These are phyloP conservation scores for Eubasilissa splendida DNA, from an alignment of 2,888 invertebrate species.

Conservation along the genomic window DNA sequence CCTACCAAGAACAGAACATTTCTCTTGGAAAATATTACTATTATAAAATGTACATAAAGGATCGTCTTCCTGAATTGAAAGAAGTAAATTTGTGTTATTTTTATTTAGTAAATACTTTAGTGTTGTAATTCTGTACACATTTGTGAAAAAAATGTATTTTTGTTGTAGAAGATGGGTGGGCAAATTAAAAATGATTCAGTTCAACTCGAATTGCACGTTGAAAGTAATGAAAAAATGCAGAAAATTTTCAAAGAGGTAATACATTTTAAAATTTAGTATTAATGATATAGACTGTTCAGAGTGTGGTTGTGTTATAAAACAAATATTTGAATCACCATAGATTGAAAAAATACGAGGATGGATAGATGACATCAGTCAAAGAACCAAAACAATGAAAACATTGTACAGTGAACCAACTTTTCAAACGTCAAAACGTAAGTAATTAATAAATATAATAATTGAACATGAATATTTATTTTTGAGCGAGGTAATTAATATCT, in stretches of 20 bases:
- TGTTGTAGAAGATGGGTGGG: constrained; percentile 46
- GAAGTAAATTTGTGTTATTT: constrained; percentile 62
- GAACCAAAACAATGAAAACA: constrained; percentile 69
- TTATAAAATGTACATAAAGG: constrained; percentile 66
- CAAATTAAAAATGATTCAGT: constrained; percentile 54
- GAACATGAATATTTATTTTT: too few relatives aligned
- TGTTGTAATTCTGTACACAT: constrained; percentile 14
- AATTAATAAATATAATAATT: too few relatives aligned
- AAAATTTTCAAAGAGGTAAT: constrained; percentile 65
- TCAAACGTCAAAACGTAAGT: constrained; percentile 67
- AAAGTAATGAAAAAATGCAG: constrained; percentile 61
- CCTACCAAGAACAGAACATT: not conserved
- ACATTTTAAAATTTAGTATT: not conserved
- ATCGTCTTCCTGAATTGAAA: constrained; percentile 68
- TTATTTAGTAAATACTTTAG: constrained; percentile 1
- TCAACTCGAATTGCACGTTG: constrained; percentile 40
- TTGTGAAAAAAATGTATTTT: constrained; percentile 37
- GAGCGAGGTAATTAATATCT: too few relatives aligned
- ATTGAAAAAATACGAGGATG: constrained; percentile 70
- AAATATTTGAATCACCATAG: constrained; percentile 61
- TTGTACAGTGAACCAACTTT: constrained; percentile 75
- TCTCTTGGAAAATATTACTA: constrained; percentile 17
- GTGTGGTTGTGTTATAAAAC: not conserved
- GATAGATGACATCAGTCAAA: constrained; percentile 70
- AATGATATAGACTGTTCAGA: not conserved